Conservation (phyloP, 64 coral and sea anemone genomes). For the Stylophora pistillata region DNA sequence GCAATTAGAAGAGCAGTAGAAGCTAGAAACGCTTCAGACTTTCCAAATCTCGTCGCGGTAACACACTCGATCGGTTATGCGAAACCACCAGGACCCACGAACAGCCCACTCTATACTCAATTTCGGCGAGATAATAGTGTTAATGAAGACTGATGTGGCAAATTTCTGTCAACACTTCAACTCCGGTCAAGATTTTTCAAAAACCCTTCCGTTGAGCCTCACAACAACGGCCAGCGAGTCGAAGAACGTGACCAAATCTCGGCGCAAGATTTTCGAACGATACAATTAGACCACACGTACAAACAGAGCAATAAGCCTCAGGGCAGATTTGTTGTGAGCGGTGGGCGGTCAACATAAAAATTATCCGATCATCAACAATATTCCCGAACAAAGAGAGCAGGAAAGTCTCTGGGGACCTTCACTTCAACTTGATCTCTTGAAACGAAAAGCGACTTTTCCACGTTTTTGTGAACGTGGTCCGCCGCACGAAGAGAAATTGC, state of each 20-base stretch:
- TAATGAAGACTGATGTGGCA: slow-evolving; percentile 86
- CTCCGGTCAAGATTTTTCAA: slow-evolving; percentile 40
- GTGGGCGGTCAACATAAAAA: slow-evolving; percentile 97
- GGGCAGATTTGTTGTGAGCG: slow-evolving; percentile 78
- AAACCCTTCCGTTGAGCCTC: slow-evolving; percentile 4
- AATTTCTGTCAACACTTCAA: slow-evolving; percentile 86
- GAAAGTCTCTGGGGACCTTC: slow-evolving; percentile 70
- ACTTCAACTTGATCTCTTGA: slow-evolving; percentile 47
- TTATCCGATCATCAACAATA: slow-evolving; percentile 98
- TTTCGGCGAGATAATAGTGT: slow-evolving; percentile 41
- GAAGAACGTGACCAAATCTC: slow-evolving; percentile 6
- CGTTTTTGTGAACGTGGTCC: background rate
- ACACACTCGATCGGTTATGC: slow-evolving; percentile 25
- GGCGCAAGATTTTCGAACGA: slow-evolving; percentile 5
- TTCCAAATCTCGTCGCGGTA: slow-evolving; percentile 1
- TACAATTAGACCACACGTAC: slow-evolving; percentile 76
- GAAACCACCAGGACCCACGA: slow-evolving; percentile 20
- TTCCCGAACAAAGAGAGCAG: slow-evolving; percentile 71
- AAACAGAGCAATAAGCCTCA: slow-evolving; percentile 70
- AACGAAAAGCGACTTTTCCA: slow-evolving; percentile 26
- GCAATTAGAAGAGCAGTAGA: background rate
- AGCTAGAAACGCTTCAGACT: background rate
- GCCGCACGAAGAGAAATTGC: background rate
- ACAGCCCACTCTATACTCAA: background rate
- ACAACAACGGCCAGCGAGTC: slow-evolving; percentile 4